A percentile compares a stretch with the other conserved stretches of the same genome.
Conservation (phyloP, 2,797 vertebrate genomes). For the Aphelocoma californica region DNA sequence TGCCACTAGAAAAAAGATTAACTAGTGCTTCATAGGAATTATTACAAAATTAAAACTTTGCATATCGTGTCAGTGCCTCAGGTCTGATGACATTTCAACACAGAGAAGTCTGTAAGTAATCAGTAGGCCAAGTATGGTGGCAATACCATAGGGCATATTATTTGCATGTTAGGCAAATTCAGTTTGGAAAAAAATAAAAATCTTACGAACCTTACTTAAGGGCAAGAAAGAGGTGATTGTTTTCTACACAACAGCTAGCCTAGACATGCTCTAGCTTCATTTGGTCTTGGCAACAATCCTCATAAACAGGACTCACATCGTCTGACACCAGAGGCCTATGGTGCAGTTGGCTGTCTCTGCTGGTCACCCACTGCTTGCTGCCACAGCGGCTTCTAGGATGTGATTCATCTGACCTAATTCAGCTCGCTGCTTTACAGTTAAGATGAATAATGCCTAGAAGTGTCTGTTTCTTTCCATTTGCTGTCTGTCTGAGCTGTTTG, state of each 20-base stretch:
- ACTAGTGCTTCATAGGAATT: not conserved
- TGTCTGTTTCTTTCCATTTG: not conserved
- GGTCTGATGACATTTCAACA: not conserved
- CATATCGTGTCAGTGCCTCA: not conserved
- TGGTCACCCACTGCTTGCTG: not conserved
- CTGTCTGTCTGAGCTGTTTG: not conserved
- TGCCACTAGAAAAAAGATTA: not conserved
- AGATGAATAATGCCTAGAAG: constrained; percentile 9
- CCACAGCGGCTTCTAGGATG: not conserved
- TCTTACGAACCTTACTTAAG: not conserved
- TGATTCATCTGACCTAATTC: constrained; percentile 42
- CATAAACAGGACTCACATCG: not conserved
- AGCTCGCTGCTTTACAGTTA: not conserved
- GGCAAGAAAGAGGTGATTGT: not conserved
- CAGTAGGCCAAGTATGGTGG: not conserved
- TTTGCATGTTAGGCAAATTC: not conserved
- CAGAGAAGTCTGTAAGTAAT: not conserved
- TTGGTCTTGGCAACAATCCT: not conserved
- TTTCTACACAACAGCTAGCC: not conserved
- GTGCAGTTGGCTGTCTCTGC: not conserved
- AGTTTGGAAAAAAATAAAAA: not conserved
- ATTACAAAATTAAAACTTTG: not conserved
- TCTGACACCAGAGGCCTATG: not conserved
- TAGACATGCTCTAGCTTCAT: not conserved
- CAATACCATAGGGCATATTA: not conserved